phyloP scores from a whole-genome alignment of 2,797 vertebrate genomes.

The Xyrichtys novacula region DNA sequence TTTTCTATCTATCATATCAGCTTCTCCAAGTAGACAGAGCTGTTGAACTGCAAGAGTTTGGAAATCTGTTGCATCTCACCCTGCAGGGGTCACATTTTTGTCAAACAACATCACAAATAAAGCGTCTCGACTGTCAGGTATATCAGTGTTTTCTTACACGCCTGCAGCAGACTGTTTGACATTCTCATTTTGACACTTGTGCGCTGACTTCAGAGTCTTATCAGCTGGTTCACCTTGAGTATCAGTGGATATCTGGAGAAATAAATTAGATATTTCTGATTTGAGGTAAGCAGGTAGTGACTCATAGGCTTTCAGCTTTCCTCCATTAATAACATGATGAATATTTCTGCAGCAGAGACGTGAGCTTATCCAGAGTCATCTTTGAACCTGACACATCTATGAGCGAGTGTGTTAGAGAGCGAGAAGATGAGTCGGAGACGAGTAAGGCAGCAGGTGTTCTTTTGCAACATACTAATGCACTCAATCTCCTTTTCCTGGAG shows the following conservation, averaged over 20 bases:
- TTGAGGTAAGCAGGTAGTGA: slow-evolving; percentile 51
- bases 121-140: not conserved
- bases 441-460: slow-evolving; percentile 53
- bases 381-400: slow-evolving; percentile 43
- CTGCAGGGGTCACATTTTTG: no score
- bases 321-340: slow-evolving; percentile 63
- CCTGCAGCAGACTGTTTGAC: not conserved
- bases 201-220: not conserved
- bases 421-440: slow-evolving; percentile 61
- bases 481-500: not conserved
- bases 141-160: not conserved
- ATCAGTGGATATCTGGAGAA: slow-evolving; percentile 34
- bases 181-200: slow-evolving; percentile 6
- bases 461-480: slow-evolving; percentile 4
- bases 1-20: no score
- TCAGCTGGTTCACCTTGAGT: slow-evolving; percentile 22
- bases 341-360: slow-evolving; percentile 50
- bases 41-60: no score
- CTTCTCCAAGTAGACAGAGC: no score
- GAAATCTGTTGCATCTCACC: no score
- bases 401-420: slow-evolving; percentile 8
- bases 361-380: slow-evolving; percentile 47
- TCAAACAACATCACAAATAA: not conserved
- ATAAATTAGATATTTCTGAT: slow-evolving; percentile 56
- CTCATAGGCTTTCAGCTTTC: slow-evolving; percentile 53